Evolutionary conservation across 1,140 invertebrate species (phyloP).

Genomic region (Camponotus vicinus): DNA sequence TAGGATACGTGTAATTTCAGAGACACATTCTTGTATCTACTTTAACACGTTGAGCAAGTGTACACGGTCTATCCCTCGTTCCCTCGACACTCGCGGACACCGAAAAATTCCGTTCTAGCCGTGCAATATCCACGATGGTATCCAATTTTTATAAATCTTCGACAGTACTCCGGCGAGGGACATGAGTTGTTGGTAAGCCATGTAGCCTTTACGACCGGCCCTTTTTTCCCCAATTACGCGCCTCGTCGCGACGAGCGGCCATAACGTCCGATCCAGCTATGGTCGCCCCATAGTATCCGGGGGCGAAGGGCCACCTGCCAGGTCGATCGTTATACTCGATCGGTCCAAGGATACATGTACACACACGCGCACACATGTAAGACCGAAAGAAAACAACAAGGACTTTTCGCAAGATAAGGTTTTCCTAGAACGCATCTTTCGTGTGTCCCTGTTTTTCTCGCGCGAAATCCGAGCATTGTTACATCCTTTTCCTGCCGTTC

Average conservation of each 20-base stretch:
- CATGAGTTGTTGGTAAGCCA: neutral
- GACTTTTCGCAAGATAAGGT: constrained; percentile 25
- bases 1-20: neutral
- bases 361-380: too few relatives aligned
- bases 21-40: constrained; percentile 25
- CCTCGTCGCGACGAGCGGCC: constrained; percentile 18
- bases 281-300: neutral
- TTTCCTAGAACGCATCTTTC: neutral
- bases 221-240: constrained; percentile 10
- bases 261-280: constrained; percentile 6
- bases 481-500: neutral
- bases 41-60: constrained; percentile 25
- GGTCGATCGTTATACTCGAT: constrained; percentile 43
- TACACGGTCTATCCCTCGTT: constrained; percentile 2
- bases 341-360: neutral
- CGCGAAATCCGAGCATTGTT: neutral
- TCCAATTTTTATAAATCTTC: constrained; percentile 50
- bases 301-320: constrained; percentile 12
- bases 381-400: neutral
- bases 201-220: constrained; percentile 17
- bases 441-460: constrained; percentile 4
- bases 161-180: neutral
- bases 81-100: neutral
- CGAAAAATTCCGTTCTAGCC: neutral
- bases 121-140: neutral